Conservation (phyloP, 2,888 invertebrate species). For the Nomada fucata region DNA sequence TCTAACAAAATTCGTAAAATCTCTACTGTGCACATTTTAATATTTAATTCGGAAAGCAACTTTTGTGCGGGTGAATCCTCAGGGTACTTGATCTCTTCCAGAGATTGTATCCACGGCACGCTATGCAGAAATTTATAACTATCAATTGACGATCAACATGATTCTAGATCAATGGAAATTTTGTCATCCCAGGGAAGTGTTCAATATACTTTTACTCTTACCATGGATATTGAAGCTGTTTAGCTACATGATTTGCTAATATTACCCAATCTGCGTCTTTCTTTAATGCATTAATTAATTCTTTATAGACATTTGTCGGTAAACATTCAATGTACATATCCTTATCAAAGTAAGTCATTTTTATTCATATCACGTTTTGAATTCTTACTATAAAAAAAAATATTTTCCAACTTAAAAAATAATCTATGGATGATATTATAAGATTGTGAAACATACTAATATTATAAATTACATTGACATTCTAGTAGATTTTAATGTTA, state of each 20-base stretch:
- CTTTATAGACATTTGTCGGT: constrained; percentile 69
- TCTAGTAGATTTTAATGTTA: neutral
- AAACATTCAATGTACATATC: constrained; percentile 70
- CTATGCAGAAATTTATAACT: constrained; percentile 34
- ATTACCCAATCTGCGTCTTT: constrained; percentile 71
- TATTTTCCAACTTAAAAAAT: neutral
- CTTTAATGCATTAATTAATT: constrained; percentile 72
- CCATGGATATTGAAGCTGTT: constrained; percentile 68
- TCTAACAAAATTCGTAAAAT: constrained; percentile 71
- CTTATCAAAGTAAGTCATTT: constrained; percentile 72
- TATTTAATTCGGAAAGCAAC: constrained; percentile 74
- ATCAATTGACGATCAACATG: neutral
- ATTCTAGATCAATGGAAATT: neutral
- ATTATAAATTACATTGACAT: neutral
- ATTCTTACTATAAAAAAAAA: neutral
- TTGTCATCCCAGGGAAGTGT: neutral
- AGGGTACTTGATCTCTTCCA: constrained; percentile 55
- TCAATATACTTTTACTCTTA: constrained; percentile 48
- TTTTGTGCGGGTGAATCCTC: constrained; percentile 67
- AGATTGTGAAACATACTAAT: neutral
- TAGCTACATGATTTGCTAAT: constrained; percentile 70
- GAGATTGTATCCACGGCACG: constrained; percentile 67
- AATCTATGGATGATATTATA: neutral
- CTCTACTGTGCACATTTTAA: constrained; percentile 76
- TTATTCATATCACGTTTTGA: neutral